Percentiles rank a stretch among this genome's conserved stretches.
These are phyloP conservation scores for Zaprionus obscuricornis DNA, from an alignment of 2,888 invertebrate genomes.

Conservation along the genomic window DNA sequence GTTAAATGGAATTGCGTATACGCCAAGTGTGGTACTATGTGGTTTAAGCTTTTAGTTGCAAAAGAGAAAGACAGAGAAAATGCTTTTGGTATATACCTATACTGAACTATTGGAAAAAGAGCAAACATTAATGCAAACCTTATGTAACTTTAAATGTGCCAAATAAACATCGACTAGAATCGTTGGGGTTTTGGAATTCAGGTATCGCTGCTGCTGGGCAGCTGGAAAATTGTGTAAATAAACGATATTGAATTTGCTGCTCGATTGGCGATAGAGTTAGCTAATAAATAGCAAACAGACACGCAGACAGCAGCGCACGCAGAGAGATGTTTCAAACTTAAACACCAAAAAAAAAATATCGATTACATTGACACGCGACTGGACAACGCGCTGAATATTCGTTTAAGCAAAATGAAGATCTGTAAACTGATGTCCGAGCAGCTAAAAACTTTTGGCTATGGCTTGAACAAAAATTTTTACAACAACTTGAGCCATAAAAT, in stretches of 20 bases:
- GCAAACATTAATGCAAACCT: conserved; percentile 52
- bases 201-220: conserved; percentile 8
- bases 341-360: conserved; percentile 48
- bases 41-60: conserved; percentile 14
- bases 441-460: conserved; percentile 39
- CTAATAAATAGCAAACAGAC: conserved; percentile 64
- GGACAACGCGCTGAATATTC: no score
- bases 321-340: conserved; percentile 15
- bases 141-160: conserved; percentile 44
- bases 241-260: conserved; percentile 66
- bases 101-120: conserved; percentile 46
- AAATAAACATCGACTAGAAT: conserved; percentile 1
- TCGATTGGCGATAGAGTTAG: conserved; percentile 34
- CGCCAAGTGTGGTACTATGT: conserved; percentile 11
- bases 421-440: conserved; percentile 24
- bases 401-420: conserved; percentile 25
- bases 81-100: conserved; percentile 4
- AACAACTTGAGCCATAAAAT: conserved; percentile 69
- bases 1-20: conserved; percentile 49
- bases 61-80: not conserved
- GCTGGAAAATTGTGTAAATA: conserved; percentile 62
- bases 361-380: conserved; percentile 57
- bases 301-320: conserved; percentile 32
- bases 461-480: conserved; percentile 55
- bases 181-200: no score